These are phyloP conservation scores for Hypercompe scribonia DNA, from an alignment of 2,888 invertebrate genomes.

Conservation along the genomic window DNA sequence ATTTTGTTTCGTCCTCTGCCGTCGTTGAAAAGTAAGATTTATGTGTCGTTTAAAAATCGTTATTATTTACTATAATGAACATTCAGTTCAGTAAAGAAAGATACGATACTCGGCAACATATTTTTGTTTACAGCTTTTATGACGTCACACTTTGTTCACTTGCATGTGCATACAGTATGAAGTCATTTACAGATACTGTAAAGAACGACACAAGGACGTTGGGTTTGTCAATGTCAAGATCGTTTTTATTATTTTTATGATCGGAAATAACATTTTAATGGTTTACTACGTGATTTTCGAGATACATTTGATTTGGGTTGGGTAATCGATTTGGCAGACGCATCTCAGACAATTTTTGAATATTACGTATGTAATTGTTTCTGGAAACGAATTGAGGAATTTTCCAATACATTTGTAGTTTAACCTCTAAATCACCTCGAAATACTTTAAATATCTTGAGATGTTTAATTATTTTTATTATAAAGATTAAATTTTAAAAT, in stretches of 20 bases:
- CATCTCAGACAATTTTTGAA: conserved; percentile 28
- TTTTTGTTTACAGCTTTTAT: conserved; percentile 23
- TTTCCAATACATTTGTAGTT: conserved; percentile 31
- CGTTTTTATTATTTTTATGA: conserved; percentile 60
- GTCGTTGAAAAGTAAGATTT: conserved; percentile 9
- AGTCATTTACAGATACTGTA: conserved; percentile 36
- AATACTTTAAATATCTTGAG: too few relatives aligned
- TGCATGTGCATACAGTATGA: conserved; percentile 28
- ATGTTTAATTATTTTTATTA: too few relatives aligned
- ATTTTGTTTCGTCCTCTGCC: conserved; percentile 16
- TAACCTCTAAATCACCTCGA: conserved; percentile 48
- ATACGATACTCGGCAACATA: neutral
- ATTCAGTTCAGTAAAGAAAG: neutral
- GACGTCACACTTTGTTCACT: conserved; percentile 25
- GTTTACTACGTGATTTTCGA: conserved; percentile 13
- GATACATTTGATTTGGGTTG: conserved; percentile 20
- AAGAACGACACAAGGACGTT: conserved; percentile 65
- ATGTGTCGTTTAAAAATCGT: conserved; percentile 6
- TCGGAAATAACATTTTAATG: conserved; percentile 42
- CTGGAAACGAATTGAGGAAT: conserved; percentile 32
- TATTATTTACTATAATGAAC: conserved; percentile 1
- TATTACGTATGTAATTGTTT: conserved; percentile 22
- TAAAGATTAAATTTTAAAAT: neutral
- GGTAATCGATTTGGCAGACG: conserved; percentile 42
- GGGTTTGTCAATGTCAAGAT: conserved; percentile 70